Evolutionary conservation across 2,797 vertebrate species (phyloP), one percentile per base, ranked within the genome.

Genomic region (Danio albolineatus): DNA sequence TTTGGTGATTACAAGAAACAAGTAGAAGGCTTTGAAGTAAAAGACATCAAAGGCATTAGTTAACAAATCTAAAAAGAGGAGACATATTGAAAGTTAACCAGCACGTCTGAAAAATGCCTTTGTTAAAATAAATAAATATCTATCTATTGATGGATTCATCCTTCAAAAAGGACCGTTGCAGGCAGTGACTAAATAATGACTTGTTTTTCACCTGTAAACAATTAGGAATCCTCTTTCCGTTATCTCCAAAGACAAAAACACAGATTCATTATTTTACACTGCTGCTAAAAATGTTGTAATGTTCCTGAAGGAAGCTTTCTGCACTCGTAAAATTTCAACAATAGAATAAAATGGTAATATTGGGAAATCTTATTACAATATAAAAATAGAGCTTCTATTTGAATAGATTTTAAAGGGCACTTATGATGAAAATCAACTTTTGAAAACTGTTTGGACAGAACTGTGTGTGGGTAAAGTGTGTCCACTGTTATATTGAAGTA

Each of bases 121-220:
- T 14, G 21, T 41, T 74, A 7, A 21, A 74, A 74, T 62, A 60
- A 61, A 17, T 49, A 46, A 46, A 74, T 59, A 73, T 60, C n/a
- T 51, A 36, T 16, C 21, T 14, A 48, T 48, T 46, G 1, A 38
- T 51, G 46, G 9, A 19, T 61, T 74, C n/a, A 61, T 61, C 57
- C 10, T 74, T 73, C 4, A 51, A 49, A 51, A 6, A 0, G 17
- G 49, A 28, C 39, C 28, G 9, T 21, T 28, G 48, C 38, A 41
- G 17, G 48, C 38, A 41, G 17, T 16, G 48, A 12, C 17, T 19
- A 53, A 43, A 41, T 62, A 53, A 75, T 54, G 43, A 44, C 61
- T 61, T 74, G 38, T 53, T 74, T 64, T 41, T 36, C 43, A 65
- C 73, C 17, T 64, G 39, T 56, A 56, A 56, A 54, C 12, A 71